Evolutionary conservation across 2,113 vertebrate genomes (phyloP).

Genomic region (Otocyon megalotis): DNA sequence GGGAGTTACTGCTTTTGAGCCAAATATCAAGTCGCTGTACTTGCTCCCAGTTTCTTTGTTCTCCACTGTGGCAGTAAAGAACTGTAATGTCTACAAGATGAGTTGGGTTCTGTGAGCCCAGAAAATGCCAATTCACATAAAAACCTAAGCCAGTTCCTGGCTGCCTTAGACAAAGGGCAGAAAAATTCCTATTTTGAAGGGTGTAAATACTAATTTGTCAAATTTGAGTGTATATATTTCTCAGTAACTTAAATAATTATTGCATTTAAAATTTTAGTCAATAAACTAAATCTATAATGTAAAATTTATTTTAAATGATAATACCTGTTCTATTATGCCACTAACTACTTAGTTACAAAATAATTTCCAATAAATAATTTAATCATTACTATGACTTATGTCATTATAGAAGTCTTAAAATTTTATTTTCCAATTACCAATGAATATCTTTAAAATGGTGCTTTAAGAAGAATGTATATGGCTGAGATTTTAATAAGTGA

Average conservation of each 20-base stretch:
- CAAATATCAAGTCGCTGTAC: conserved; percentile 3
- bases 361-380: background rate
- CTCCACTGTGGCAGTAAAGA: background rate
- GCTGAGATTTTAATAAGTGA: background rate
- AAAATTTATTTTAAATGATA: background rate
- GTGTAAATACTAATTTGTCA: background rate
- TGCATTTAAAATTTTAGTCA: background rate
- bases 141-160: background rate
- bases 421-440: background rate
- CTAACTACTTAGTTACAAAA: conserved; percentile 19
- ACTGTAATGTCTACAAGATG: background rate
- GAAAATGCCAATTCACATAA: background rate
- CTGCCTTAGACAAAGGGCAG: background rate
- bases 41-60: background rate
- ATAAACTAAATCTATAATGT: background rate
- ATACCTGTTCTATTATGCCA: background rate
- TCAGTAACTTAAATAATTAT: background rate
- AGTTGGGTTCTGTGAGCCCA: background rate
- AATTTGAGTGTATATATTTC: background rate
- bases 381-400: background rate
- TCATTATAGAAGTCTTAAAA: background rate
- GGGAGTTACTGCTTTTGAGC: conserved; percentile 25
- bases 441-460: background rate
- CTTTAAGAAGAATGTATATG: conserved; percentile 13
- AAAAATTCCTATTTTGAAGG: background rate